Conservation (phyloP, 2,797 vertebrate species). For the Dromococcyx pavoninus region DNA sequence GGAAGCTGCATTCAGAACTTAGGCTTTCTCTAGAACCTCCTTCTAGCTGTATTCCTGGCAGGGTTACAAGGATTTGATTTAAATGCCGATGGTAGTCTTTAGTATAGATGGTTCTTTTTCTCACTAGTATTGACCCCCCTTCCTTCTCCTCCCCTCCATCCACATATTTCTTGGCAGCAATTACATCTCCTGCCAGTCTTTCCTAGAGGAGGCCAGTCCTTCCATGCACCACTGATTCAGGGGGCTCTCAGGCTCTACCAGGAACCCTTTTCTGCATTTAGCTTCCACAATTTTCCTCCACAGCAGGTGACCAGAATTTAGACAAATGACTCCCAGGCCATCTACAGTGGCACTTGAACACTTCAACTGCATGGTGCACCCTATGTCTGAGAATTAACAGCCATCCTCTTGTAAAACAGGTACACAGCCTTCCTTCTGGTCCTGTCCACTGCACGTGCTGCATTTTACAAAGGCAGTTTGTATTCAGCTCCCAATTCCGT, state of each 20-base stretch:
- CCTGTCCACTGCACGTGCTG: background rate
- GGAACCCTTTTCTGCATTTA: background rate
- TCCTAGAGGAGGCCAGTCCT: background rate
- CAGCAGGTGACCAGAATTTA: background rate
- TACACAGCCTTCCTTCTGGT: background rate
- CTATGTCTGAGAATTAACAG: background rate
- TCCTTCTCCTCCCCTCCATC: background rate
- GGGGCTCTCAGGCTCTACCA: background rate
- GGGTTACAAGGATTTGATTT: background rate
- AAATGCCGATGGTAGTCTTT: background rate
- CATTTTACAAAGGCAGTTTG: background rate
- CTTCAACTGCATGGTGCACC: background rate
- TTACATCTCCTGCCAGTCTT: background rate
- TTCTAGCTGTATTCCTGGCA: background rate
- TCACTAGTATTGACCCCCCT: background rate
- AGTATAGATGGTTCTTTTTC: background rate
- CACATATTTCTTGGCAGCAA: background rate
- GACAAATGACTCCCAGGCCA: background rate
- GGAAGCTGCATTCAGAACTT: background rate
- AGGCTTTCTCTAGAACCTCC: background rate
- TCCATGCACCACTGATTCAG: background rate
- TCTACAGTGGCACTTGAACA: background rate
- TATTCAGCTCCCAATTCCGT: background rate
- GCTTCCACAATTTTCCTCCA: background rate
- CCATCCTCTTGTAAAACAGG: background rate